phyloP scores from a whole-genome alignment of 2,113 vertebrate genomes.

The Apodemus speciosus region DNA sequence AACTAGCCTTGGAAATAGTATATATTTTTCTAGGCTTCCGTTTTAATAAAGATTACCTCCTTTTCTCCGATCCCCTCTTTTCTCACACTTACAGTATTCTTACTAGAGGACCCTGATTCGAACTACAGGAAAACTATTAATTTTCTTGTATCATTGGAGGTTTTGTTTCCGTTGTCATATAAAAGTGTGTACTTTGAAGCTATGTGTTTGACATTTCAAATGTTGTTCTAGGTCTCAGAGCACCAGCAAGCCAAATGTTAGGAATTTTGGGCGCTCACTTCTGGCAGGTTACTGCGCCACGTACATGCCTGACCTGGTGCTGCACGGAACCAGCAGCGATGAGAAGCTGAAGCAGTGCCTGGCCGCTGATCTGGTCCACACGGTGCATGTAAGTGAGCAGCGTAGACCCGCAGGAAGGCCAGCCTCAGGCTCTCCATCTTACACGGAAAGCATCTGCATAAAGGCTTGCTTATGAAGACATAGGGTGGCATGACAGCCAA shows the following conservation, averaged over 20 bases:
- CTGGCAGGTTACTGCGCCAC: conserved; percentile 91
- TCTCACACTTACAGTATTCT: background rate
- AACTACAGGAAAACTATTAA: background rate
- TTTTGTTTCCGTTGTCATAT: background rate
- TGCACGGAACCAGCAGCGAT: conserved; percentile 89
- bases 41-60: background rate
- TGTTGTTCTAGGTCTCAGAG: conserved; percentile 85
- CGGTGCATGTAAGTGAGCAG: conserved; percentile 88
- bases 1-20: background rate
- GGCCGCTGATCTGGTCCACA: conserved; percentile 87
- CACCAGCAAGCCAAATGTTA: conserved; percentile 85
- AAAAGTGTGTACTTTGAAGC: background rate
- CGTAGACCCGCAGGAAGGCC: background rate
- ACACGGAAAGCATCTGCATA: background rate
- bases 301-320: conserved; percentile 91
- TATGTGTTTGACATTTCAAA: background rate
- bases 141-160: background rate
- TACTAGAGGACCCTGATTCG: background rate
- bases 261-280: conserved; percentile 91
- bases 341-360: conserved; percentile 89
- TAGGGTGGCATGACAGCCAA: fast-evolving
- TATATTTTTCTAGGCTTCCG: background rate
- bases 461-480: background rate
- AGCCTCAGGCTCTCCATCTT: background rate
- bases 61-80: background rate